Percentiles rank a stretch among this genome's conserved stretches.
These are phyloP conservation scores for Scolopax rusticola DNA, from an alignment of 2,797 vertebrate genomes.

Conservation along the genomic window DNA sequence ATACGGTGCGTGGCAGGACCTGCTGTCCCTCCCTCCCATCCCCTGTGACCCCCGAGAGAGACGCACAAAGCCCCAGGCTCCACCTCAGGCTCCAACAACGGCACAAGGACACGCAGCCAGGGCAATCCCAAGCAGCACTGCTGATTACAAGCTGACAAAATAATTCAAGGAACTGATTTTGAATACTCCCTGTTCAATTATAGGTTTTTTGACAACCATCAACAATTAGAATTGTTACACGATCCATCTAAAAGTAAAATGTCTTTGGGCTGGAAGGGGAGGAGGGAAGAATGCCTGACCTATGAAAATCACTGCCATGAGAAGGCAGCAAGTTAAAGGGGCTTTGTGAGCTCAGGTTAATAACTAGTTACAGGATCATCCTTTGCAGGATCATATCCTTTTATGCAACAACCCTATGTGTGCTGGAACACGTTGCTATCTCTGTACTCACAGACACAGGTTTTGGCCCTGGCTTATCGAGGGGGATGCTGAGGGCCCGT, in stretches of 20 bases:
- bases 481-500: not conserved
- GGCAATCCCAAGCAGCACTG: not conserved
- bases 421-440: not conserved
- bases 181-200: not conserved
- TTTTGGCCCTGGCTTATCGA: not conserved
- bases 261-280: not conserved
- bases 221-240: not conserved
- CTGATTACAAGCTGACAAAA: not conserved
- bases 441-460: not conserved
- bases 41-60: not conserved
- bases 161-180: not conserved
- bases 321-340: not conserved
- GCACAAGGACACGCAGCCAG: not conserved
- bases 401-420: not conserved
- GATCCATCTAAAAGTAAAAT: not conserved
- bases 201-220: not conserved
- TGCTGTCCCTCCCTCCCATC: not conserved
- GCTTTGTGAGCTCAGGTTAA: not conserved
- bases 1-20: not conserved
- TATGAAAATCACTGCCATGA: not conserved
- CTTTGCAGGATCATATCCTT: not conserved
- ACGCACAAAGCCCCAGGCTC: not conserved
- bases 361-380: not conserved
- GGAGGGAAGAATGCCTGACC: not conserved
- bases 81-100: not conserved